Evolutionary conservation across 1,140 invertebrate genomes (phyloP).

Genomic region (Diorhabda carinulata): DNA sequence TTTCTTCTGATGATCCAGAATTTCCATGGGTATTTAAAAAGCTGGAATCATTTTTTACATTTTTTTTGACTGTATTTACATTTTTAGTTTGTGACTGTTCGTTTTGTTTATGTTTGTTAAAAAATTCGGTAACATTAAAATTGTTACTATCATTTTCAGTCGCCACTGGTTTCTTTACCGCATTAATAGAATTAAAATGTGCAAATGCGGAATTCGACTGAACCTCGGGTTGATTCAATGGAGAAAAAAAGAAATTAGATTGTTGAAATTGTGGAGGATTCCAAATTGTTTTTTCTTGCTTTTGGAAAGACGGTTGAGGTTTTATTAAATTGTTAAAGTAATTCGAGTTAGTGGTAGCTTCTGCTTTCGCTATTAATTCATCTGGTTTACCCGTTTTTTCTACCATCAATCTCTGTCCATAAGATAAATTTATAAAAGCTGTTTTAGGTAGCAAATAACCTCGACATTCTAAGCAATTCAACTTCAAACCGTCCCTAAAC

Average conservation of each 20-base stretch:
- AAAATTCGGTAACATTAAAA: too few relatives aligned
- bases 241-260: not conserved
- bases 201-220: constrained; percentile 23
- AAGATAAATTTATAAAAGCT: constrained; percentile 61
- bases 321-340: constrained; percentile 7
- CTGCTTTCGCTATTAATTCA: constrained; percentile 5
- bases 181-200: not conserved
- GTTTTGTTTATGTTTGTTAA: too few relatives aligned
- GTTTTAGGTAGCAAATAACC: constrained; percentile 54
- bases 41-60: not conserved
- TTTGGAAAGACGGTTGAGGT: not conserved
- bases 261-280: not conserved
- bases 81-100: not conserved
- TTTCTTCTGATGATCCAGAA: not conserved
- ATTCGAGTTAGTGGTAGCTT: not conserved
- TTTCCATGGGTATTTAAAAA: not conserved
- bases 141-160: not conserved
- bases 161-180: not conserved
- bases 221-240: constrained; percentile 6
- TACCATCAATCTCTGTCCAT: constrained; percentile 51
- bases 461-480: constrained; percentile 52
- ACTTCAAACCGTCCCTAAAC: constrained; percentile 63
- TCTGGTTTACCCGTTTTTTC: constrained; percentile 41
- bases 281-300: not conserved
- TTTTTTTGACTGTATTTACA: not conserved